Conservation (phyloP, 2,888 invertebrate species). For the Odontocolon sp. region DNA sequence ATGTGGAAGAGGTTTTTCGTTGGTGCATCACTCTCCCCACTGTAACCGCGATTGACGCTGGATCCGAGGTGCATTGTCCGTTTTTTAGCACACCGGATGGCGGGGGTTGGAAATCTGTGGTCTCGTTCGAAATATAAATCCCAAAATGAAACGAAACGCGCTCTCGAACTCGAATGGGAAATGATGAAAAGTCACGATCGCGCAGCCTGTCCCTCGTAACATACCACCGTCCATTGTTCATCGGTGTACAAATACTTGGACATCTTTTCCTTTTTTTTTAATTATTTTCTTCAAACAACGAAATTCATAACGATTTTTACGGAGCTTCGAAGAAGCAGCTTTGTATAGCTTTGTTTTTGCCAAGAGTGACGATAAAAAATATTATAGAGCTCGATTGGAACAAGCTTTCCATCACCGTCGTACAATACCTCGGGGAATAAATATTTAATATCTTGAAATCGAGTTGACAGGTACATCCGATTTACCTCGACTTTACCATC, state of each 20-base stretch:
- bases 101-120: constrained; percentile 56
- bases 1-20: constrained; percentile 15
- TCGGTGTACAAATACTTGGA: no score
- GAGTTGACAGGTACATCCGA: constrained; percentile 51
- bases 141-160: constrained; percentile 52
- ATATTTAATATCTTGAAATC: constrained; percentile 32
- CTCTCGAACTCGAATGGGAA: constrained; percentile 12
- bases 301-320: constrained; percentile 4
- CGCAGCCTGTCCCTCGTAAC: background rate
- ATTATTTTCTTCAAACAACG: background rate
- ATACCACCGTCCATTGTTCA: background rate
- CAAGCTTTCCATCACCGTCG: background rate
- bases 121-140: constrained; percentile 61
- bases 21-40: constrained; percentile 19
- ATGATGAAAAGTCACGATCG: constrained; percentile 47
- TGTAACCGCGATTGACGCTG: constrained; percentile 46
- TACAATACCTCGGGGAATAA: constrained; percentile 3
- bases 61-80: constrained; percentile 43
- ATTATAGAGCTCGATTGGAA: background rate
- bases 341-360: no score
- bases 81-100: constrained; percentile 53
- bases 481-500: constrained; percentile 39
- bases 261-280: no score
- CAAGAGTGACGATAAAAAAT: no score
- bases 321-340: no score